These are phyloP conservation scores for Lutjanus erythropterus DNA, from an alignment of 2,113 vertebrate species.

Conservation along the genomic window DNA sequence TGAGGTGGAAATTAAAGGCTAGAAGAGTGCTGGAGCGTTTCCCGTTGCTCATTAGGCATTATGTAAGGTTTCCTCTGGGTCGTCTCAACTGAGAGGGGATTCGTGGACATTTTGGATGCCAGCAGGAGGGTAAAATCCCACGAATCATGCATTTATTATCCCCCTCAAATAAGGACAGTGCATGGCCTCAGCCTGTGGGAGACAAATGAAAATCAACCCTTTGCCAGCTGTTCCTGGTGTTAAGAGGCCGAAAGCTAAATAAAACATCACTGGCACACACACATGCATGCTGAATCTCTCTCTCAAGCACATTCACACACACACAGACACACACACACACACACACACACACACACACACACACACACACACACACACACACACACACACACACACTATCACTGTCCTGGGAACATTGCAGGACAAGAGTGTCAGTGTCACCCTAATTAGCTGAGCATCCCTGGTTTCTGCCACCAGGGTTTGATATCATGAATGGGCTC, in stretches of 20 bases:
- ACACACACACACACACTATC: constrained; percentile 27
- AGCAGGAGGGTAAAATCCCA: constrained; percentile 76
- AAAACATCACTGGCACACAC: constrained; percentile 19
- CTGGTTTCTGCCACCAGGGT: constrained; percentile 69
- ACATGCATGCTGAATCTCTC: constrained; percentile 24
- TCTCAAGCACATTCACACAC: background rate
- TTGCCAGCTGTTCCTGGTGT: constrained; percentile 70
- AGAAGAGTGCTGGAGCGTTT: constrained; percentile 75
- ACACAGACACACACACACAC: constrained; percentile 33
- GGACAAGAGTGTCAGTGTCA: constrained; percentile 77
- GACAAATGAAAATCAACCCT: constrained; percentile 63
- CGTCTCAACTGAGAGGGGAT: constrained; percentile 72
- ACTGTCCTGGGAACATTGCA: constrained; percentile 74
- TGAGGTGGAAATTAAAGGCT: constrained; percentile 80
- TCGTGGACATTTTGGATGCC: constrained; percentile 69
- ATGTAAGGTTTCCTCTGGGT: constrained; percentile 75
- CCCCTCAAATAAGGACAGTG: constrained; percentile 44
- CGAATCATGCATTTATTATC: constrained; percentile 77
- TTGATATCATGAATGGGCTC: constrained; percentile 81
- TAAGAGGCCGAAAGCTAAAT: constrained; percentile 49
- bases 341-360: constrained; percentile 8
- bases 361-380: constrained; percentile 25
- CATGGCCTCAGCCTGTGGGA: constrained; percentile 50
- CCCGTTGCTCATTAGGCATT: constrained; percentile 83
- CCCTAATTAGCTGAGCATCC: constrained; percentile 76